Percentiles rank a stretch among this genome's conserved stretches.
These are phyloP conservation scores for Pyrrhia umbra DNA, from an alignment of 2,888 invertebrate genomes.

Conservation along the genomic window DNA sequence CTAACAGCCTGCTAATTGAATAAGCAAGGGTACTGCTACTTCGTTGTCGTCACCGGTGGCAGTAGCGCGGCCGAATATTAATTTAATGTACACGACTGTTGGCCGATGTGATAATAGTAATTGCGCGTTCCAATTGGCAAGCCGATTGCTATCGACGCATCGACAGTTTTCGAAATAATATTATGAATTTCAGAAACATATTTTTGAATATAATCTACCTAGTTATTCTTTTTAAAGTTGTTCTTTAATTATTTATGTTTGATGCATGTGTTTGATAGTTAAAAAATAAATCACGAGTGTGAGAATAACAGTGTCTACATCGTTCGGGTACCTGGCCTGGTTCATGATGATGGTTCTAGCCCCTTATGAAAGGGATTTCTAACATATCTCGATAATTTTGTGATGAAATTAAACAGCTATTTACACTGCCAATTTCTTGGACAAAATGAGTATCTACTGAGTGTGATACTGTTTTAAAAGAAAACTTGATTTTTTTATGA, in stretches of 20 bases:
- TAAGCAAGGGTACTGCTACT: conserved; percentile 43
- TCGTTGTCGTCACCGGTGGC: conserved; percentile 44
- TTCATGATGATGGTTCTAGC: too few relatives aligned
- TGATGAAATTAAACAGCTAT: too few relatives aligned
- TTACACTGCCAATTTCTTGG: too few relatives aligned
- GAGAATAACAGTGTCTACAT: too few relatives aligned
- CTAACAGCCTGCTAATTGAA: conserved; percentile 68
- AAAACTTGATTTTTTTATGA: background rate
- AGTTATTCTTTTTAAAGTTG: conserved; percentile 11
- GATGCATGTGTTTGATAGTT: conserved; percentile 2
- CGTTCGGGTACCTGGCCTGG: too few relatives aligned
- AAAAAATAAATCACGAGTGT: too few relatives aligned
- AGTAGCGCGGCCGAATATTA: conserved; percentile 56
- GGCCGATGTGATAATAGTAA: conserved; percentile 71
- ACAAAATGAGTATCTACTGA: too few relatives aligned
- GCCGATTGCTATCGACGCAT: conserved; percentile 29
- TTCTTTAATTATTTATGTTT: conserved; percentile 9
- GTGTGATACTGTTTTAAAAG: background rate
- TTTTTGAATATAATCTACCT: conserved; percentile 40
- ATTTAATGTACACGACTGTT: conserved; percentile 64
- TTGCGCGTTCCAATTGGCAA: conserved; percentile 61
- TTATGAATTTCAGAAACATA: conserved; percentile 28
- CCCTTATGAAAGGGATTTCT: too few relatives aligned
- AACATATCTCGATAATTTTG: too few relatives aligned
- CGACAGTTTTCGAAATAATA: conserved; percentile 40